Conservation (phyloP, 1,140 invertebrate genomes). For the Hermetia illucens region DNA sequence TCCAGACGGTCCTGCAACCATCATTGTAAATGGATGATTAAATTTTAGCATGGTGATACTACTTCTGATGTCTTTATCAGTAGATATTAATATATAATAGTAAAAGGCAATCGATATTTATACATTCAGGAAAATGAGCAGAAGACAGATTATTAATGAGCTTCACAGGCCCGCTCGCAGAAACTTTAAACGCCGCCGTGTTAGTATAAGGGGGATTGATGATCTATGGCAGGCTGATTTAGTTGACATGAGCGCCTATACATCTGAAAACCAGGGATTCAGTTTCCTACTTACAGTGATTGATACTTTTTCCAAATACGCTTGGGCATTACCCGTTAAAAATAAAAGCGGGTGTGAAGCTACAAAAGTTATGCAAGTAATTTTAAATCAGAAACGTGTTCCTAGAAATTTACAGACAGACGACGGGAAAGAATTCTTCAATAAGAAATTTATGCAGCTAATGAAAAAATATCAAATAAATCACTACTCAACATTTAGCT, state of each 20-base stretch:
- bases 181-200: conserved; percentile 21
- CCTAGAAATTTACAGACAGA: conserved; percentile 28
- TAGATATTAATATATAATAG: no score
- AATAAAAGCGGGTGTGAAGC: conserved; percentile 26
- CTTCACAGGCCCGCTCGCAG: conserved; percentile 24
- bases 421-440: conserved; percentile 18
- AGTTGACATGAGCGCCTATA: conserved; percentile 24
- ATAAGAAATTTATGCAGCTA: conserved; percentile 13
- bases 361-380: conserved; percentile 11
- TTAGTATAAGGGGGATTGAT: conserved; percentile 24
- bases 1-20: no score
- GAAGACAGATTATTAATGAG: conserved; percentile 19
- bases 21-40: no score
- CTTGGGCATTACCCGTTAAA: conserved; percentile 31
- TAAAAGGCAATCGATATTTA: no score
- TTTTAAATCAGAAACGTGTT: conserved; percentile 5
- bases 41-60: no score
- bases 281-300: conserved; percentile 33
- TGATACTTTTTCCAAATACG: conserved; percentile 32
- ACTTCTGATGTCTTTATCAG: no score
- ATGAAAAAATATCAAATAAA: conserved; percentile 25
- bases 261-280: conserved; percentile 24
- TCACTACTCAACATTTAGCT: conserved; percentile 29
- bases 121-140: conserved; percentile 12
- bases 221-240: conserved; percentile 31